Percentiles rank a stretch among this genome's conserved stretches.
Conservation (phyloP, 2,113 vertebrate genomes). For the Eptesicus fuscus region DNA sequence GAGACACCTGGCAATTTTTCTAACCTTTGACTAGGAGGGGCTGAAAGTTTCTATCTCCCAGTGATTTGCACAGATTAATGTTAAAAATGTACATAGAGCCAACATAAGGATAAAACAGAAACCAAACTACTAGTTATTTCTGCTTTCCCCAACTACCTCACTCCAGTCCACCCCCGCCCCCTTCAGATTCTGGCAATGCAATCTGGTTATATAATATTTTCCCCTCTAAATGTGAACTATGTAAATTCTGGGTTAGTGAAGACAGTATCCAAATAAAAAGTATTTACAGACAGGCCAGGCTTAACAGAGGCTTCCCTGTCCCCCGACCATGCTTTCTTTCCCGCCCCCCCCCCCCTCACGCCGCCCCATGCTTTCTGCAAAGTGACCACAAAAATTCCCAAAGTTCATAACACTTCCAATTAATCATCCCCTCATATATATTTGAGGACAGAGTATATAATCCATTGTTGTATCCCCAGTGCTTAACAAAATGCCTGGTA, state of each 20-base stretch:
- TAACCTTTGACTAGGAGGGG: not conserved
- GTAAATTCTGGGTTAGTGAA: not conserved
- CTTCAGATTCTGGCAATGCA: not conserved
- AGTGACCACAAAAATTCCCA: not conserved
- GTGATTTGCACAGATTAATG: not conserved
- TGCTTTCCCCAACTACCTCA: not conserved
- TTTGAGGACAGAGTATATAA: not conserved
- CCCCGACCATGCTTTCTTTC: too few relatives aligned
- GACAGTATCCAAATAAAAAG: not conserved
- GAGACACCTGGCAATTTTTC: not conserved
- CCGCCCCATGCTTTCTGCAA: not conserved
- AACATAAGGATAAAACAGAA: not conserved
- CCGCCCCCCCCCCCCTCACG: rapidly evolving
- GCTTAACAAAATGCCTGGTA: not conserved
- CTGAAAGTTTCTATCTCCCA: not conserved
- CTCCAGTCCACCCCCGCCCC: not conserved
- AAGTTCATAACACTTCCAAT: not conserved
- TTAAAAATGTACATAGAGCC: not conserved
- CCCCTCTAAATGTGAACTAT: not conserved
- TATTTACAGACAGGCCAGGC: not conserved
- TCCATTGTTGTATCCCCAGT: not conserved
- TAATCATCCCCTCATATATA: not conserved
- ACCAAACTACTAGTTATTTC: not conserved
- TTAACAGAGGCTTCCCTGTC: not conserved
- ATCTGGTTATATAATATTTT: not conserved